phyloP scores from a whole-genome alignment of 2,888 invertebrate genomes.

The Metopia argyrocephala region DNA sequence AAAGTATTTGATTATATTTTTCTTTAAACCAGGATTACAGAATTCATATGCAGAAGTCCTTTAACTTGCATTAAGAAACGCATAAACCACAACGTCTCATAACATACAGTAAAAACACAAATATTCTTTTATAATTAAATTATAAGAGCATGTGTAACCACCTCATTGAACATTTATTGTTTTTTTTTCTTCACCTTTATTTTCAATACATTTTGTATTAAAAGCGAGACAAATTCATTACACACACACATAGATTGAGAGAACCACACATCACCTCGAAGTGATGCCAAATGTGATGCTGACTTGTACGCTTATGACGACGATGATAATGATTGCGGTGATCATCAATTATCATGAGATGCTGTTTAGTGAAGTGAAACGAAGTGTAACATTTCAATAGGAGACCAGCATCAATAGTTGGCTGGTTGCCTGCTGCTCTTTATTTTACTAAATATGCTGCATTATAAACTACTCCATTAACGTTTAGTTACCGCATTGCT shows the following conservation, averaged over 20 bases:
- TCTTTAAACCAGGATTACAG: constrained; percentile 29
- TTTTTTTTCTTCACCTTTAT: background rate
- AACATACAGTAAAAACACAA: background rate
- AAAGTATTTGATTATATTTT: background rate
- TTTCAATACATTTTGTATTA: constrained; percentile 2
- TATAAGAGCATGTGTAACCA: constrained; percentile 23
- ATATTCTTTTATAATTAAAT: constrained; percentile 30
- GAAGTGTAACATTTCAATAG: constrained; percentile 67
- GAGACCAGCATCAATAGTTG: constrained; percentile 62
- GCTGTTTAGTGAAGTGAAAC: constrained; percentile 66
- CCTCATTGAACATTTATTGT: constrained; percentile 34
- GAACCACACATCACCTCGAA: background rate
- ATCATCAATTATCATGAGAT: constrained; percentile 57
- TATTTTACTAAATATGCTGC: constrained; percentile 13
- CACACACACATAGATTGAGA: constrained; percentile 5
- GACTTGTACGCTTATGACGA: background rate
- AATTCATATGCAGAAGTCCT: background rate
- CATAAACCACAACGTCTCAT: constrained; percentile 1
- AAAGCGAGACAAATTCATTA: constrained; percentile 52
- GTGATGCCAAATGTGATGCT: constrained; percentile 6
- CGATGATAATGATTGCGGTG: constrained; percentile 14
- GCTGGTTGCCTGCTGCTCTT: background rate
- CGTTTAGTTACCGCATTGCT: constrained; percentile 1
- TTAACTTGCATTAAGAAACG: constrained; percentile 5
- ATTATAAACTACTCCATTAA: constrained; percentile 25